phyloP scores from a whole-genome alignment of 2,113 vertebrate genomes.

The Theristicus caerulescens region DNA sequence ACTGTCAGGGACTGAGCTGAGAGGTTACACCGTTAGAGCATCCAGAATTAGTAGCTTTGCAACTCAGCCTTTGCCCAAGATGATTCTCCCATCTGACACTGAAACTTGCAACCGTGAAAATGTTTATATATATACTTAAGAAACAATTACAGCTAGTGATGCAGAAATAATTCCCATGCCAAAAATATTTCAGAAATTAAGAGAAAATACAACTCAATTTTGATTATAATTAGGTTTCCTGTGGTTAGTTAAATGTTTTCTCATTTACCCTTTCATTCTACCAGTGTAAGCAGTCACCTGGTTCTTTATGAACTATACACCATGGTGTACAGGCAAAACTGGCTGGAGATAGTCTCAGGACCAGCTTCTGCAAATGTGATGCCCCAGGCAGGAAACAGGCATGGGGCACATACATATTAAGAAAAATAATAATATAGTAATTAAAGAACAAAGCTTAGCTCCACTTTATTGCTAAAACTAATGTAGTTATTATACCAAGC shows the following conservation, averaged over 20 bases:
- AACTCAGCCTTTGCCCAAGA: background rate
- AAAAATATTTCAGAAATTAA: conserved; percentile 38
- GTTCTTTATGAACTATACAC: conserved; percentile 26
- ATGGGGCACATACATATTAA: background rate
- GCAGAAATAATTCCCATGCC: conserved; percentile 28
- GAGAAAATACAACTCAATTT: conserved; percentile 18
- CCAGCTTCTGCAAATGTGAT: conserved; percentile 30
- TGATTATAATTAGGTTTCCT: conserved; percentile 40
- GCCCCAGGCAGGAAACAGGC: conserved; percentile 25
- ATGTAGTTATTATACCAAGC: conserved; percentile 40
- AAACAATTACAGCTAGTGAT: conserved; percentile 36
- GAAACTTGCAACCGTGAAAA: background rate
- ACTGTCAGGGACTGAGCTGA: background rate
- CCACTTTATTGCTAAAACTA: conserved; percentile 48
- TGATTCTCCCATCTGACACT: background rate
- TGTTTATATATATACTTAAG: background rate
- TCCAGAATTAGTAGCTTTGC: background rate
- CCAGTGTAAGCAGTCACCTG: conserved; percentile 18
- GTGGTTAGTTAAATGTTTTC: conserved; percentile 63
- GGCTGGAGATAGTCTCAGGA: background rate
- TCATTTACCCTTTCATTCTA: conserved; percentile 25
- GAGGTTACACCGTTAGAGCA: background rate
- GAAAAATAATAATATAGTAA: conserved; percentile 46
- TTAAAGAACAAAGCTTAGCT: conserved; percentile 48
- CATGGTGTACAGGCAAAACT: background rate